Conservation (phyloP, 2,797 vertebrate species). For the Muraenolepis orangiensis region DNA sequence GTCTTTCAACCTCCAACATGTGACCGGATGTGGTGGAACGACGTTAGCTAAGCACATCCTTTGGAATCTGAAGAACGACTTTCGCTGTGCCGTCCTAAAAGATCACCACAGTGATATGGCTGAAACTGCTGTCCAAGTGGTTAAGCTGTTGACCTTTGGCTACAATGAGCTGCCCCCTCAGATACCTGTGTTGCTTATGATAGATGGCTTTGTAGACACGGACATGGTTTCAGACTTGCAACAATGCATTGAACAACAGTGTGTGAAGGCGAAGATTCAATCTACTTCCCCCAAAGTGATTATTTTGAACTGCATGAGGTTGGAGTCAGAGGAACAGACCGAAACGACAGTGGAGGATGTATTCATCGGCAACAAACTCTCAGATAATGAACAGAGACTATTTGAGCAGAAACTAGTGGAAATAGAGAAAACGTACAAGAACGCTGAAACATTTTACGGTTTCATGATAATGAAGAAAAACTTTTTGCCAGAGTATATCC, state of each 20-base stretch:
- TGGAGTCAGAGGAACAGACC: slow-evolving; percentile 29
- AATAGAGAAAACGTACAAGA: slow-evolving; percentile 52
- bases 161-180: slow-evolving; percentile 47
- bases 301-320: slow-evolving; percentile 66
- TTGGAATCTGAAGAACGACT: slow-evolving; percentile 73
- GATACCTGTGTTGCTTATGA: slow-evolving; percentile 76
- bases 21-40: slow-evolving; percentile 81
- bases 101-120: slow-evolving; percentile 57
- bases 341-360: slow-evolving; percentile 42
- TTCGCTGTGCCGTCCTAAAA: slow-evolving; percentile 78
- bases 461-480: slow-evolving; percentile 73
- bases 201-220: slow-evolving; percentile 80
- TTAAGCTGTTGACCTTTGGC: slow-evolving; percentile 66
- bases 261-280: slow-evolving; percentile 30
- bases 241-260: slow-evolving; percentile 57
- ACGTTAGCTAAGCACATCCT: slow-evolving; percentile 80
- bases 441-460: slow-evolving; percentile 67
- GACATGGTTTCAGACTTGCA: slow-evolving; percentile 69
- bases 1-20: slow-evolving; percentile 74
- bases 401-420: slow-evolving; percentile 60
- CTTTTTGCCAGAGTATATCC: slow-evolving; percentile 58
- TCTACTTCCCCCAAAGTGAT: slow-evolving; percentile 55
- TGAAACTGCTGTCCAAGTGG: slow-evolving; percentile 69
- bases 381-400: slow-evolving; percentile 48
- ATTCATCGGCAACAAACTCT: slow-evolving; percentile 58